Evolutionary conservation across 37 sponge, comb jelly and placozoan genomes (phyloP).

Genomic region (Halisarca cf. caerulea): DNA sequence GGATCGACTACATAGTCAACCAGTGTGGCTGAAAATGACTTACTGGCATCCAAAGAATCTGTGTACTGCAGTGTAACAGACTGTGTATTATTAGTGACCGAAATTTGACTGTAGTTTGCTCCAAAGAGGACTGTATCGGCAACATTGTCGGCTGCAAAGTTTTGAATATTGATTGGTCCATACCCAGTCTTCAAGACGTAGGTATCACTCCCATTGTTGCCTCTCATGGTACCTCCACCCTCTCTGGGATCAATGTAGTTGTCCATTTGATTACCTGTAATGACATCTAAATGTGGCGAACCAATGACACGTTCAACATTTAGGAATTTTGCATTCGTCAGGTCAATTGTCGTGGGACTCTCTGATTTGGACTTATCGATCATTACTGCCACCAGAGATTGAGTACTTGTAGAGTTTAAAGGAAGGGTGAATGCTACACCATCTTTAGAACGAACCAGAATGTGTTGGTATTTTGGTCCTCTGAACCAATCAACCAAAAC

Average conservation of each 20-base stretch:
- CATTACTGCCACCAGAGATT: neutral
- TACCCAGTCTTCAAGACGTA: conserved; percentile 21
- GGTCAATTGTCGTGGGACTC: no score
- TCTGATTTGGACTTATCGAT: neutral
- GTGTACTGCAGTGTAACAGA: neutral
- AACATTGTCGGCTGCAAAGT: conserved; percentile 8
- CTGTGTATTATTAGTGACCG: no score
- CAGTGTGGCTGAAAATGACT: neutral
- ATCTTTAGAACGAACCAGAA: neutral
- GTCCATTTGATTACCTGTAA: conserved; percentile 12
- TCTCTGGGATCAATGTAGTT: conserved; percentile 22
- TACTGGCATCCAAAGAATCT: neutral
- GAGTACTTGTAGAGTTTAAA: neutral
- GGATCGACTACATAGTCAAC: neutral
- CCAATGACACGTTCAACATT: conserved; percentile 3
- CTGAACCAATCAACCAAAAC: conserved; percentile 8
- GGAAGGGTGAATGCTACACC: no score
- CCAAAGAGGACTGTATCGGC: neutral
- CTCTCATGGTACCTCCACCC: neutral
- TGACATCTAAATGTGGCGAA: neutral
- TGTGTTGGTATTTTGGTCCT: neutral
- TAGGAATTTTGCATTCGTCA: no score
- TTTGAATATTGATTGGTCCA: neutral
- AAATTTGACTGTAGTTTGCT: conserved; percentile 1
- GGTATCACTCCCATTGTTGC: conserved; percentile 24